Base-by-base conservation (phyloP, 2,888 invertebrate species). In the Caenorhabditis wallacei region DNA sequence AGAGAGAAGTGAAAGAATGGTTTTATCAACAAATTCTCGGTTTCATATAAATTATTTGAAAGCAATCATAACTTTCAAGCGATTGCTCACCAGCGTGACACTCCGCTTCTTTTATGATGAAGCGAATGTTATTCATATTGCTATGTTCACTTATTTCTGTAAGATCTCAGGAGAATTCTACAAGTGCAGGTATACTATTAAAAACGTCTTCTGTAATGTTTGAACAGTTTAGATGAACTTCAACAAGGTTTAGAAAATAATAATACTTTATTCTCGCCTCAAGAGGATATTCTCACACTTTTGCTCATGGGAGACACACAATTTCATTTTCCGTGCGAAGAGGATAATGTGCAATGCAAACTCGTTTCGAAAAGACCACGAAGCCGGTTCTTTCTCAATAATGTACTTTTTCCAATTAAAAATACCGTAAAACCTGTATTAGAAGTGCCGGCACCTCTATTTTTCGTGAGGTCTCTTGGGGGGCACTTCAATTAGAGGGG, bases 221-320 rank as follows among this genome's bases (percentile, higher is more conserved):
- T 56, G 18, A 40, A 46, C 43, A n/a, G n/a, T 43, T 22, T 1
- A 57, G 56, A 70, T n/a, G 35, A 56, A 11, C 56, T 46, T 10
- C 40, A 69, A 69, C 40, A 69, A 22, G 70, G 24, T 11, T 57
- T 57, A 16, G n/a, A n/a, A n/a, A 30, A 57, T 16, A 61, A 51
- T 30, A 20, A 13, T 18, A 40, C 48, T n/a, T 1, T 43, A 40
- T 3, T 35, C 37, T 53, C 51, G 22, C 8, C 24, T 18, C 26
- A 2, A 53, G 22, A 66, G 20, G 85, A 90, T 40, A 85, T 85
- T 5, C 37, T 90, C 54, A 84, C 85, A 0, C 43, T 90, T 30
- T 35, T 90, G 8, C 74, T 90, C 18, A 89, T 88, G 84, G 90
- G 90, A 16, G 90, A 90, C 68, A 80, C 90, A 4, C 90, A 90